These are phyloP conservation scores for Caenorhabditis inopinata DNA, from an alignment of 1,140 invertebrate species.

Conservation along the genomic window DNA sequence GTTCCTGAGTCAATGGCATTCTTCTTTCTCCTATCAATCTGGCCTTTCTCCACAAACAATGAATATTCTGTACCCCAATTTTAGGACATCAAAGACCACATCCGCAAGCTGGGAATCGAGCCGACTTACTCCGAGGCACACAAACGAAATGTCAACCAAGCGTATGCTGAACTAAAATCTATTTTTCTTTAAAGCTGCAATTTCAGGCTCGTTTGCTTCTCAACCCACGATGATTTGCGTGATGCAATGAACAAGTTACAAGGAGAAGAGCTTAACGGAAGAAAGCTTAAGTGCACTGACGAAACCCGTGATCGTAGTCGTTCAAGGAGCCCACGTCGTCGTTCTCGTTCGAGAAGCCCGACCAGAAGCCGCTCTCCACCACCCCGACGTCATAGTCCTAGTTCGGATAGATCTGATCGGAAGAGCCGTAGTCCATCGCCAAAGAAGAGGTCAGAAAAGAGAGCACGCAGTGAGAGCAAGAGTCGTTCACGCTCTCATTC, in stretches of 20 bases:
- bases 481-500: constrained; percentile 44
- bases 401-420: neutral
- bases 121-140: constrained; percentile 99
- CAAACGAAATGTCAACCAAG: constrained; percentile 86
- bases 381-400: neutral
- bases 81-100: constrained; percentile 97
- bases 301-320: constrained; percentile 50
- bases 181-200: constrained; percentile 42
- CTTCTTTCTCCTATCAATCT: constrained; percentile 25
- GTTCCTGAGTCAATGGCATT: constrained; percentile 19
- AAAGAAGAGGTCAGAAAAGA: neutral
- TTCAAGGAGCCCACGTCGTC: constrained; percentile 16
- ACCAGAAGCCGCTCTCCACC: constrained; percentile 20
- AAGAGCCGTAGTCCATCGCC: neutral
- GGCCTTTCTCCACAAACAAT: constrained; percentile 7
- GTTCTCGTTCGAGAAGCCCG: constrained; percentile 23
- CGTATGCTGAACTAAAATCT: constrained; percentile 73
- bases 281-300: constrained; percentile 79
- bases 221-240: constrained; percentile 86
- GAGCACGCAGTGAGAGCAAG: neutral
- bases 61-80: constrained; percentile 46
- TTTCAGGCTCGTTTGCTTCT: constrained; percentile 86
- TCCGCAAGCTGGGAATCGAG: constrained; percentile 91
- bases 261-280: constrained; percentile 89
- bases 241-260: constrained; percentile 92